Percentiles rank a stretch among this genome's conserved stretches.
These are phyloP conservation scores for Megamerina dolium DNA, from an alignment of 2,888 invertebrate species.

Conservation along the genomic window DNA sequence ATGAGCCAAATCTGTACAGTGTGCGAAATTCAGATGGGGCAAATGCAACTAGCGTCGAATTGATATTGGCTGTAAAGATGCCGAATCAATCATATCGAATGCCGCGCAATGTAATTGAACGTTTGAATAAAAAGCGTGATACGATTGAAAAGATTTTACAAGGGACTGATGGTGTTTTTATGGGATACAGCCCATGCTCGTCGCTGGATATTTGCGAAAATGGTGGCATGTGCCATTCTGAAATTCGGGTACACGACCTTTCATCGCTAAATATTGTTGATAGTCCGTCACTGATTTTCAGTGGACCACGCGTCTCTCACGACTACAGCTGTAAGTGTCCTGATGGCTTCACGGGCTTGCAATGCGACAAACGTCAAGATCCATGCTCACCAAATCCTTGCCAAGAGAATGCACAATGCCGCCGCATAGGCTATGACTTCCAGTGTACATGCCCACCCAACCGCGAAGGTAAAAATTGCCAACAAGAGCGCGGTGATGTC, in stretches of 20 bases:
- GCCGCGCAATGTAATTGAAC: constrained; percentile 60
- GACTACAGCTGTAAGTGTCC: constrained; percentile 75
- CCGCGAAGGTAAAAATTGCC: constrained; percentile 78
- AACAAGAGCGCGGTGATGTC: constrained; percentile 74
- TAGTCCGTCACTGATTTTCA: constrained; percentile 73
- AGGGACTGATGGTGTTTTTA: constrained; percentile 48
- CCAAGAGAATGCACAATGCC: constrained; percentile 74
- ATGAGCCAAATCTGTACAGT: constrained; percentile 66
- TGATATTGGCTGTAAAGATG: constrained; percentile 62
- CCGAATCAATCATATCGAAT: constrained; percentile 57
- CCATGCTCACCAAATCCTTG: constrained; percentile 90
- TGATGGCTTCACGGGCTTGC: constrained; percentile 75
- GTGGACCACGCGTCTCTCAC: constrained; percentile 73
- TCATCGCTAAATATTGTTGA: constrained; percentile 60
- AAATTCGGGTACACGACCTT: constrained; percentile 59
- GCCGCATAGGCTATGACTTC: constrained; percentile 77
- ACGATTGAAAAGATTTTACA: constrained; percentile 61
- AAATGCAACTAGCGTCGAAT: constrained; percentile 55
- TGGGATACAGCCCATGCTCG: constrained; percentile 73
- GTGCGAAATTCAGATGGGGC: constrained; percentile 54
- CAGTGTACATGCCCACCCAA: constrained; percentile 73
- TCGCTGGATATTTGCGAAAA: constrained; percentile 67
- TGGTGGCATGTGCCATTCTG: constrained; percentile 69
- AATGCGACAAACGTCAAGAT: constrained; percentile 81
- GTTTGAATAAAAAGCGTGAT: constrained; percentile 60